A percentile compares a stretch with the other conserved stretches of the same genome.
phyloP scores from a whole-genome alignment of 2,113 vertebrate species.

The Setophaga kirtlandii region DNA sequence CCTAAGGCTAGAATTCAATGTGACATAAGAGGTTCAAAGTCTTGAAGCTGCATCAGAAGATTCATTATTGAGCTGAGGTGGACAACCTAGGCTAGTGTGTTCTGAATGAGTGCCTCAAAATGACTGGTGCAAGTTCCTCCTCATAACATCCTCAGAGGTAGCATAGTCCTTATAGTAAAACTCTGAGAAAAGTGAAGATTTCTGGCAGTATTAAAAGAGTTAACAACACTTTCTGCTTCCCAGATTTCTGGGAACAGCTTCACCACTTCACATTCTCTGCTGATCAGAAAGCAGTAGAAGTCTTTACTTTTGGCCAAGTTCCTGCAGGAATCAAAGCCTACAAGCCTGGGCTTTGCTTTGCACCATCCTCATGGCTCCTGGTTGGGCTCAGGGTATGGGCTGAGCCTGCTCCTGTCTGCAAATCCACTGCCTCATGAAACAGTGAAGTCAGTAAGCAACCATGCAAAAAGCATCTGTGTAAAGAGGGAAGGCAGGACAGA shows the following conservation, averaged over 20 bases:
- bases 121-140: not conserved
- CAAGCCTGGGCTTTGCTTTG: not conserved
- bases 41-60: not conserved
- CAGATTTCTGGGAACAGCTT: not conserved
- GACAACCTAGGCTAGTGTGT: not conserved
- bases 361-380: not conserved
- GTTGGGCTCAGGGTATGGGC: not conserved
- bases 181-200: not conserved
- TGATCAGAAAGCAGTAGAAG: not conserved
- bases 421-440: not conserved
- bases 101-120: not conserved
- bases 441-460: not conserved
- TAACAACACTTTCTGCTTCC: not conserved
- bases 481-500: not conserved
- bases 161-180: not conserved
- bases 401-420: not conserved
- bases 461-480: not conserved
- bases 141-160: not conserved
- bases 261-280: not conserved
- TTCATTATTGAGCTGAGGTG: not conserved
- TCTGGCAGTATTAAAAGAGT: not conserved
- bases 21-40: not conserved
- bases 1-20: not conserved
- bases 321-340: not conserved
- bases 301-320: not conserved